Conservation (phyloP, 2,888 invertebrate genomes). For the Thereva unica region DNA sequence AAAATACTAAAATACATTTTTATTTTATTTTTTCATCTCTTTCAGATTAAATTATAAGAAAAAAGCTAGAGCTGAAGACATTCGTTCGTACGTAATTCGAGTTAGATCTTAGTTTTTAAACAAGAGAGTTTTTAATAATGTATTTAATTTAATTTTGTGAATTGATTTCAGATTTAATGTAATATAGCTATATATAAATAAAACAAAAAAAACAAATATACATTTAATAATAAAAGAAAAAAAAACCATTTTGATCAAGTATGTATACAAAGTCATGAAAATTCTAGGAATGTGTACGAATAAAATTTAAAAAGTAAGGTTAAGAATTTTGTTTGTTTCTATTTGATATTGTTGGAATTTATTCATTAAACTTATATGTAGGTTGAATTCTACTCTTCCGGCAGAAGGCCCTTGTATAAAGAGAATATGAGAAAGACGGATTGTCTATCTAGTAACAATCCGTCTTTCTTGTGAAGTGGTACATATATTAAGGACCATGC, state of each 20-base stretch:
- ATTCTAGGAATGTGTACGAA: constrained; percentile 18
- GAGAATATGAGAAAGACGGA: no score
- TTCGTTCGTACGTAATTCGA: constrained; percentile 18
- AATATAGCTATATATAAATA: constrained; percentile 29
- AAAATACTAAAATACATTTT: no score
- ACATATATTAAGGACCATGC: no score
- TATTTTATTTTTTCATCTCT: not conserved
- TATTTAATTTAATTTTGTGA: constrained; percentile 20
- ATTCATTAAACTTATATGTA: no score
- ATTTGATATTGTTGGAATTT: not conserved
- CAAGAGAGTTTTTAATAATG: constrained; percentile 4
- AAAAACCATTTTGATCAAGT: constrained; percentile 6
- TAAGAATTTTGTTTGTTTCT: constrained; percentile 12
- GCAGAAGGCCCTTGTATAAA: no score
- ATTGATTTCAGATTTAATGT: constrained; percentile 19
- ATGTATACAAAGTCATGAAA: constrained; percentile 21
- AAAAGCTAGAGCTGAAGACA: constrained; percentile 2
- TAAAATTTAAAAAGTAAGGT: constrained; percentile 25
- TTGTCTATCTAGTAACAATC: no score
- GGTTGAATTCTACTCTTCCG: no score
- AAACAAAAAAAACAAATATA: constrained; percentile 9
- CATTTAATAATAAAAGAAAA: constrained; percentile 29
- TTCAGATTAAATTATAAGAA: constrained; percentile 13
- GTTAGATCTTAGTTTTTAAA: not conserved
- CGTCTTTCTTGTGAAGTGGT: no score